These are phyloP conservation scores for Platycercus adscitus DNA, from an alignment of 2,113 vertebrate species.

Conservation along the genomic window DNA sequence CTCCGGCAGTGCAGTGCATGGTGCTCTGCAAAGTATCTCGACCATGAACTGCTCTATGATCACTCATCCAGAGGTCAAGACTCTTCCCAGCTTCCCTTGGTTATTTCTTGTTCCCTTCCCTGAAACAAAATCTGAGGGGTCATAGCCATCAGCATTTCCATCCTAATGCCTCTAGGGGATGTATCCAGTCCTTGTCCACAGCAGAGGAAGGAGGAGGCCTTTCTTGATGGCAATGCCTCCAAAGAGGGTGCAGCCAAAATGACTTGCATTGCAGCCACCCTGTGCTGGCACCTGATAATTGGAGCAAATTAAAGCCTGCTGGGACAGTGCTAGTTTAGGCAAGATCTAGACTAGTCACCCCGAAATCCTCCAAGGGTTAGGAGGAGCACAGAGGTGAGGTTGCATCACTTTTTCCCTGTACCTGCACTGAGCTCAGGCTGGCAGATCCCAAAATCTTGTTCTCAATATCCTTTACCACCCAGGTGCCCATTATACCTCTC, in stretches of 20 bases:
- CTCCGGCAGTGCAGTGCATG: neutral
- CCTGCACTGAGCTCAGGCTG: neutral
- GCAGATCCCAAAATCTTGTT: neutral
- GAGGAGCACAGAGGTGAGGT: neutral
- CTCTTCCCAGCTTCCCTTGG: neutral
- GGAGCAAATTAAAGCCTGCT: neutral
- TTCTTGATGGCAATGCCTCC: fast-evolving
- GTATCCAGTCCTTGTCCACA: neutral
- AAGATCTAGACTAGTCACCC: neutral
- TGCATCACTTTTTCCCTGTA: neutral
- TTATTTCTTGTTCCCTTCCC: neutral
- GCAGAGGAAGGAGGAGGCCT: neutral
- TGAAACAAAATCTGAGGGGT: neutral
- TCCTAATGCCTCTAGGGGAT: neutral
- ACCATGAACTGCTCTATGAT: neutral
- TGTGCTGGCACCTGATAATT: neutral
- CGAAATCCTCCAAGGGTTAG: fast-evolving
- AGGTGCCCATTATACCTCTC: neutral
- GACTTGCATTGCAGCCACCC: fast-evolving
- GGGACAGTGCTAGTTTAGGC: neutral
- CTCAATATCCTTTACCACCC: neutral
- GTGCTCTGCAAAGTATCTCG: neutral
- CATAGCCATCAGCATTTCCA: fast-evolving
- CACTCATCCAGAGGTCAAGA: neutral
- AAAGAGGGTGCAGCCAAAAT: neutral